phyloP scores from a whole-genome alignment of 2,113 vertebrate species.

The Oncorhynchus tshawytscha region DNA sequence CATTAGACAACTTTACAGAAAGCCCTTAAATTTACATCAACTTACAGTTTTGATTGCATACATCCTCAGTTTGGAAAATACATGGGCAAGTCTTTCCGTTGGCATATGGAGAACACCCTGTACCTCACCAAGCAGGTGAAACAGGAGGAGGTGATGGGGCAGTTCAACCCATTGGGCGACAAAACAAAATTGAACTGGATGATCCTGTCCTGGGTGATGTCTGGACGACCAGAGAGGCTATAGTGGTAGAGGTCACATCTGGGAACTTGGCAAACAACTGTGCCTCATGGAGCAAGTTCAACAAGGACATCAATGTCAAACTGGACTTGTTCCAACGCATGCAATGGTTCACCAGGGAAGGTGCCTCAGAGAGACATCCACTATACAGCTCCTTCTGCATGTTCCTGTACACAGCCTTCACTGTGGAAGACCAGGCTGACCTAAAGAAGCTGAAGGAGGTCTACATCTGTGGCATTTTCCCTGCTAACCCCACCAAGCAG shows the following conservation, averaged over 20 bases:
- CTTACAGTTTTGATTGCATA: too few relatives aligned
- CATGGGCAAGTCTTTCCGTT: too few relatives aligned
- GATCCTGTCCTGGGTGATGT: neutral
- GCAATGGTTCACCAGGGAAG: too few relatives aligned
- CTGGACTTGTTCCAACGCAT: neutral
- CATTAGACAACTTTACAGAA: too few relatives aligned
- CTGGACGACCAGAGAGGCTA: conserved; percentile 18
- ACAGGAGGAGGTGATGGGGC: too few relatives aligned
- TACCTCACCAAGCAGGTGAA: too few relatives aligned
- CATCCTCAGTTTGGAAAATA: too few relatives aligned
- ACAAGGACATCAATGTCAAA: neutral
- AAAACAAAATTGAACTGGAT: too few relatives aligned
- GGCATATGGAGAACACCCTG: too few relatives aligned
- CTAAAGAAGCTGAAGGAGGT: conserved; percentile 10
- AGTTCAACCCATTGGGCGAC: too few relatives aligned
- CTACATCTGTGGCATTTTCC: conserved; percentile 9
- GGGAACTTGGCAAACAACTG: neutral
- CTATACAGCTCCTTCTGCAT: conserved; percentile 4
- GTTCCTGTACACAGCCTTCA: neutral
- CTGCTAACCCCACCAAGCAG: conserved; percentile 12
- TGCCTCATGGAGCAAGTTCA: conserved; percentile 3
- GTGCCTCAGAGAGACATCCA: neutral
- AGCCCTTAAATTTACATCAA: too few relatives aligned
- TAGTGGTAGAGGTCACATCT: conserved; percentile 1
- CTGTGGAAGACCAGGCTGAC: conserved; percentile 9